A percentile compares a stretch with the other conserved stretches of the same genome.
Conservation (phyloP, 2,888 invertebrate genomes). For the Papilio elwesi region DNA sequence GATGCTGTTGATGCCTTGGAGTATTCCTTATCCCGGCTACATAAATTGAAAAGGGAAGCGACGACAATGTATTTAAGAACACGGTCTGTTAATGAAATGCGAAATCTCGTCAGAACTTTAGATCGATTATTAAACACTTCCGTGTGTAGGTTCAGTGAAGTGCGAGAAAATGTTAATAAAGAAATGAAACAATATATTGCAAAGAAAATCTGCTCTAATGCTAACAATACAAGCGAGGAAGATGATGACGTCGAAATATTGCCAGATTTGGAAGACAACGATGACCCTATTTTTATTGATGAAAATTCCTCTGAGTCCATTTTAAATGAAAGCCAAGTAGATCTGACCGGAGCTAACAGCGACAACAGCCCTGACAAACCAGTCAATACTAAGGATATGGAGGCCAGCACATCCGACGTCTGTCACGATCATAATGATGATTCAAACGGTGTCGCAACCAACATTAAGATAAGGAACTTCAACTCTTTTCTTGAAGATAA, state of each 20-base stretch:
- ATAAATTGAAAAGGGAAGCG: slow-evolving; percentile 79
- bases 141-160: slow-evolving; percentile 80
- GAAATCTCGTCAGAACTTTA: slow-evolving; percentile 79
- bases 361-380: slow-evolving; percentile 76
- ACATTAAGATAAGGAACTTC: slow-evolving; percentile 8
- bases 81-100: slow-evolving; percentile 77
- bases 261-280: slow-evolving; percentile 63
- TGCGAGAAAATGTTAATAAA: slow-evolving; percentile 80
- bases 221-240: slow-evolving; percentile 62
- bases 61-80: slow-evolving; percentile 75
- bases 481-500: slow-evolving; percentile 20
- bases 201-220: slow-evolving; percentile 56
- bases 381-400: slow-evolving; percentile 42
- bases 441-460: neutral
- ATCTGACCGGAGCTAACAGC: slow-evolving; percentile 72
- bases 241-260: slow-evolving; percentile 76
- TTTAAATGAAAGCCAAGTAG: slow-evolving; percentile 64
- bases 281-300: slow-evolving; percentile 81
- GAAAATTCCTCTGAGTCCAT: slow-evolving; percentile 78
- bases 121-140: slow-evolving; percentile 83
- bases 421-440: slow-evolving; percentile 30
- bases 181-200: slow-evolving; percentile 80
- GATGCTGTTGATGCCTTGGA: slow-evolving; percentile 84
- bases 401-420: slow-evolving; percentile 37
- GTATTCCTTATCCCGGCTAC: slow-evolving; percentile 80